These are phyloP conservation scores for Mormyrus hasselquistii DNA, from an alignment of 2,797 vertebrate species.

Conservation along the genomic window DNA sequence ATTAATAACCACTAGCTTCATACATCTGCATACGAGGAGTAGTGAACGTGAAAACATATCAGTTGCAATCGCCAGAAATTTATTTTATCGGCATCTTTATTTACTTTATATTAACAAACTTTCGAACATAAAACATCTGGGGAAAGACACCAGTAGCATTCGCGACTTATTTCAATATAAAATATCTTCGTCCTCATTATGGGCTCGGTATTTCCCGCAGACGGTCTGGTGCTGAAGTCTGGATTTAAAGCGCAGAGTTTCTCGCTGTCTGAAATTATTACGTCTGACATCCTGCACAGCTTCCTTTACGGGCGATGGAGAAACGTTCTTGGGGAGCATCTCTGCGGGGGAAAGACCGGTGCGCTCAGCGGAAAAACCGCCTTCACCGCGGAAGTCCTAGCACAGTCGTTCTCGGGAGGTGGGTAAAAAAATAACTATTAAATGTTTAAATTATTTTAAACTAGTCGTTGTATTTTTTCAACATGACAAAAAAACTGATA, in stretches of 20 bases:
- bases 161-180: neutral
- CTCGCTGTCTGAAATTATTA: conserved; percentile 91
- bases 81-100: neutral
- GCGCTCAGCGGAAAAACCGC: conserved; percentile 75
- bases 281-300: conserved; percentile 96
- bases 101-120: neutral
- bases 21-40: neutral
- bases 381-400: conserved; percentile 92
- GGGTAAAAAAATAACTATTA: conserved; percentile 31
- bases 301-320: conserved; percentile 96
- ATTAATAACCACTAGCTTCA: neutral
- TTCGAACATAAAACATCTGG: neutral
- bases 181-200: conserved; percentile 53
- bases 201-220: conserved; percentile 89
- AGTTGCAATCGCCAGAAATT: neutral
- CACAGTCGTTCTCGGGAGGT: conserved; percentile 94
- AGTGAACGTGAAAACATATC: neutral
- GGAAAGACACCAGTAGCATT: neutral
- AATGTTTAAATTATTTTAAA: neutral
- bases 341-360: conserved; percentile 76
- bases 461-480: neutral
- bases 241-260: conserved; percentile 78
- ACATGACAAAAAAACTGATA: neutral
- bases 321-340: conserved; percentile 86
- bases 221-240: conserved; percentile 80